Conservation (phyloP, 2,797 vertebrate species). For the Megaceryle alcyon region DNA sequence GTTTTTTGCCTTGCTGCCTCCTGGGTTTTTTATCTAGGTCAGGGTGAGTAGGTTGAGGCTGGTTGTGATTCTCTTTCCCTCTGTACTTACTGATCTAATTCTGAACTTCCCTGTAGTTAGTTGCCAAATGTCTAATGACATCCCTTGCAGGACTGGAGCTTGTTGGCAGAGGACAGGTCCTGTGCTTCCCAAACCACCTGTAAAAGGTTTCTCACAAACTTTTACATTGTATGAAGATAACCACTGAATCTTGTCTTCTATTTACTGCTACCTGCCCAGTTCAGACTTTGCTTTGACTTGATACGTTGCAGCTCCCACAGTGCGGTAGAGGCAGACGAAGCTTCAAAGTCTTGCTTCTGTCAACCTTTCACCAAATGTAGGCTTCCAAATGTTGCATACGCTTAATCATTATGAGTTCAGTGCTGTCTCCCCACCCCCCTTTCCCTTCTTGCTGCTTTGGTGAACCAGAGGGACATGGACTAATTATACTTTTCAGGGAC, state of each 20-base stretch:
- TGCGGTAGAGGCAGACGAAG: background rate
- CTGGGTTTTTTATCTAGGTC: conserved; percentile 60
- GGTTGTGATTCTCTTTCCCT: conserved; percentile 20
- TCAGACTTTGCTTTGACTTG: background rate
- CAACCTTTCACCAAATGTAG: background rate
- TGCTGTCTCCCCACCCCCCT: background rate
- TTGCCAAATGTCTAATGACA: conserved; percentile 31
- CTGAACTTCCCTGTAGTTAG: background rate
- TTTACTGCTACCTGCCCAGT: background rate
- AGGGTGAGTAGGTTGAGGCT: conserved; percentile 54
- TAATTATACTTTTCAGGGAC: conserved; percentile 61
- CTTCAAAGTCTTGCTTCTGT: background rate
- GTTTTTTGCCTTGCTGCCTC: conserved; percentile 28
- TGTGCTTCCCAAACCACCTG: background rate
- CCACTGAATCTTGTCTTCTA: background rate
- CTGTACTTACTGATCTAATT: conserved; percentile 34
- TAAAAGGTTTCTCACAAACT: background rate
- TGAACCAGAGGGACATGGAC: conserved; percentile 27
- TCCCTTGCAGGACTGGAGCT: background rate
- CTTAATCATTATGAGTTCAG: conserved; percentile 9
- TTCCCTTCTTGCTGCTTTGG: background rate
- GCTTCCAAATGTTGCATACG: background rate
- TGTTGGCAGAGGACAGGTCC: background rate
- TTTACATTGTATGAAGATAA: background rate
- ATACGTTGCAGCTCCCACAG: background rate